Conservation (phyloP, 2,113 vertebrate species). For the Delphinus delphis region DNA sequence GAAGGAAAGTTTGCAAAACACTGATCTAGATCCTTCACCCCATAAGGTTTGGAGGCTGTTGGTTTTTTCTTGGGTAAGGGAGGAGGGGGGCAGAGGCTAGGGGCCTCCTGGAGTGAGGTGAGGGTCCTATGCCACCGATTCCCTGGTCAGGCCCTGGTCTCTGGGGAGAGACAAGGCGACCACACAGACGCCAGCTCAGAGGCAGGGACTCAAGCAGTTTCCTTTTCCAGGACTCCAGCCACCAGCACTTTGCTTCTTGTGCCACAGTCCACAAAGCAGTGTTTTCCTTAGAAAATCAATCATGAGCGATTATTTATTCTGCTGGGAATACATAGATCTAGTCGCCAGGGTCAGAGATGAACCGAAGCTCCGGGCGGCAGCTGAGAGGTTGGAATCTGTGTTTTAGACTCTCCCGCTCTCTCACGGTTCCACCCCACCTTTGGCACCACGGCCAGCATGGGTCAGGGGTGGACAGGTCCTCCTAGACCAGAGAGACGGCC, state of each 20-base stretch:
- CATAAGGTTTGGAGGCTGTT: accelerated
- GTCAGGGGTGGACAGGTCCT: background rate
- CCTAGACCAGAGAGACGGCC: background rate
- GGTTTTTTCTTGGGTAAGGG: background rate
- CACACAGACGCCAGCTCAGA: background rate
- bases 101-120: background rate
- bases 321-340: slow-evolving; percentile 55
- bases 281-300: slow-evolving; percentile 63
- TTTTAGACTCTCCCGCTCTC: background rate
- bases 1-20: background rate
- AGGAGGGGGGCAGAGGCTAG: background rate
- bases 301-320: slow-evolving; percentile 51
- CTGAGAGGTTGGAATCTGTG: background rate
- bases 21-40: accelerated
- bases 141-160: background rate
- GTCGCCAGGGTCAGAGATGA: background rate
- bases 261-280: background rate
- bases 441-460: accelerated
- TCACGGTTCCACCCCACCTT: background rate
- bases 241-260: background rate
- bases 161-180: background rate
- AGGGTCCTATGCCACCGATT: background rate
- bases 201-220: background rate
- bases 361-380: background rate
- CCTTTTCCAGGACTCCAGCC: background rate